phyloP scores from a whole-genome alignment of 2,113 vertebrate genomes.

The Oplegnathus fasciatus region DNA sequence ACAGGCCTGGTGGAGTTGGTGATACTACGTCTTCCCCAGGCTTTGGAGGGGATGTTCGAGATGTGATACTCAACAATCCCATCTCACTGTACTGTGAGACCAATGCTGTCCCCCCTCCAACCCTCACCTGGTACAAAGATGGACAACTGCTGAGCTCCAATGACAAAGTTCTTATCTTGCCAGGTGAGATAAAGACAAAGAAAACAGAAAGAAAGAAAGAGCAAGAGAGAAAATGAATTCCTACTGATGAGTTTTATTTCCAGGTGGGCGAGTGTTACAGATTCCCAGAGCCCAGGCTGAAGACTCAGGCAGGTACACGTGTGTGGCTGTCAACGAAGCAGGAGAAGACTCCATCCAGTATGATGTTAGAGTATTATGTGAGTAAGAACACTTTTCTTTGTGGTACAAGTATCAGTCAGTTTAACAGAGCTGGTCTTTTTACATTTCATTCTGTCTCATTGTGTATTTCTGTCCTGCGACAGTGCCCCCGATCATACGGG shows the following conservation, averaged over 20 bases:
- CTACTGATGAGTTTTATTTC: constrained; percentile 28
- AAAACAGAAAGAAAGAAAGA: neutral
- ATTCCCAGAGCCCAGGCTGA: constrained; percentile 87
- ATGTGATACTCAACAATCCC: constrained; percentile 94
- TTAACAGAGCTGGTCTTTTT: neutral
- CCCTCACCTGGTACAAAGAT: constrained; percentile 96
- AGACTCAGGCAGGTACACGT: constrained; percentile 92
- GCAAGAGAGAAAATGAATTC: neutral
- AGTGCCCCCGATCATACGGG: constrained; percentile 93
- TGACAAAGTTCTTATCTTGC: constrained; percentile 91
- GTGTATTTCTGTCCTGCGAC: constrained; percentile 20
- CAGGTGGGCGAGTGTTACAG: constrained; percentile 94
- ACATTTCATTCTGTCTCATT: constrained; percentile 1
- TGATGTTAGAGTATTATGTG: constrained; percentile 90
- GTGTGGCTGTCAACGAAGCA: constrained; percentile 95
- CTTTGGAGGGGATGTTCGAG: constrained; percentile 82
- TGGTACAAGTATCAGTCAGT: neutral
- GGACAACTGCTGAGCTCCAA: constrained; percentile 87
- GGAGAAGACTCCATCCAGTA: constrained; percentile 97
- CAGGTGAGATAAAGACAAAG: constrained; percentile 83
- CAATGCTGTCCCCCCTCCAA: constrained; percentile 93
- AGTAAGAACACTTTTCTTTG: constrained; percentile 71
- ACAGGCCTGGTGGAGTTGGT: constrained; percentile 81
- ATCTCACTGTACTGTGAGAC: constrained; percentile 95
- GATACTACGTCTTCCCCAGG: constrained; percentile 78